These are phyloP conservation scores for Drosophila stalkeri DNA, from an alignment of 2,888 invertebrate genomes.

Conservation along the genomic window DNA sequence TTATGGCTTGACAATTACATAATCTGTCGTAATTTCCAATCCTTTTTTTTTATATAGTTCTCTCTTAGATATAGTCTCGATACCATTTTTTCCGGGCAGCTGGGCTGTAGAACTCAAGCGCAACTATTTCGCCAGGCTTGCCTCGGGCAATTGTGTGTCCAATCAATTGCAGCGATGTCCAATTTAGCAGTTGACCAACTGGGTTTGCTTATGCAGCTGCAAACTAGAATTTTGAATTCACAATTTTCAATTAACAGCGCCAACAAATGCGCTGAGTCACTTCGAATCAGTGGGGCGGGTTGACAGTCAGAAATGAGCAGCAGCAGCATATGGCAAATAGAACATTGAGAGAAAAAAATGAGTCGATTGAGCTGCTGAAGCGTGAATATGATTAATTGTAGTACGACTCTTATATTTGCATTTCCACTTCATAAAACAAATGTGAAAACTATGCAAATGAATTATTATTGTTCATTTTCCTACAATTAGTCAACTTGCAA, in stretches of 20 bases:
- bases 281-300: neutral
- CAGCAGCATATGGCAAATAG: constrained; percentile 43
- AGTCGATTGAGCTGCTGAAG: neutral
- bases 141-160: constrained; percentile 34
- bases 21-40: neutral
- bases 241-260: constrained; percentile 69
- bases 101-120: neutral
- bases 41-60: neutral
- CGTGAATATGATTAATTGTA: constrained; percentile 26
- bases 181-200: constrained; percentile 33
- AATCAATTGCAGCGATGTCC: constrained; percentile 26
- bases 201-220: constrained; percentile 53
- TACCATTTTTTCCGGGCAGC: neutral
- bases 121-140: constrained; percentile 35
- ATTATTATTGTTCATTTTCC: neutral
- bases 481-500: neutral
- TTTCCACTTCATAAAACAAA: constrained; percentile 6
- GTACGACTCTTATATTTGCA: constrained; percentile 44
- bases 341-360: constrained; percentile 45
- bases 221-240: constrained; percentile 70
- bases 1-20: neutral
- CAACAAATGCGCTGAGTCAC: constrained; percentile 66
- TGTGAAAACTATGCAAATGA: constrained; percentile 32
- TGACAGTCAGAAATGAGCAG: constrained; percentile 38
- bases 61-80: no score